Base-by-base conservation (phyloP, 2,797 vertebrate species). In the Todus mexicanus region DNA sequence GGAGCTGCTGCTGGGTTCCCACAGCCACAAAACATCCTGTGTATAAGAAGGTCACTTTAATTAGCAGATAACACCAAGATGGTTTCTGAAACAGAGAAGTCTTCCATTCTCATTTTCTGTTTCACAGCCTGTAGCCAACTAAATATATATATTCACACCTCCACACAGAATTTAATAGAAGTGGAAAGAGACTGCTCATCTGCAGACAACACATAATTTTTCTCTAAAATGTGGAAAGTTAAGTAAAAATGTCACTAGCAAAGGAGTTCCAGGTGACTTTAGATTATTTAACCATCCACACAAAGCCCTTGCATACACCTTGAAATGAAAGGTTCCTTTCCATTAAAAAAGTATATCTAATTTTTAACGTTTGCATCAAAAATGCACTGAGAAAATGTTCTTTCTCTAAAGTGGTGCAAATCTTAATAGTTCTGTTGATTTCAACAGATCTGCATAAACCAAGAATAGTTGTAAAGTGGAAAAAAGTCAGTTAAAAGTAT, bases 71-170 rank as follows among this genome's bases (percentile, higher is more conserved):
- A 81, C 42, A 53, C 27, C 1, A 4, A 64, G 65, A 48, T 64
- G 7, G 57, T 40, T 70, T 76, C 15, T 15, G 48, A 89, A 93
- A 91, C 12, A 7, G 33, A 27, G 7, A 61, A n/a, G 26, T 29
- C 47, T 43, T 87, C 53, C n/a, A 77, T 45, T 66, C 72, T 66
- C 37, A 47, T 88, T 61, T 91, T 80, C 45, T 65, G 15, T 88
- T 90, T 77, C 84, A 84, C 74, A 91, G 53, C 50, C 66, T 85
- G 51, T 85, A 57, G 53, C n/a, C 42, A 54, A 33, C 84, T 81
- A 63, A 93, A 76, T 83, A 84, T 12, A 68, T 18, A 50, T 37
- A 74, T 77, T 90, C 84, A 89, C 87, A 94, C 87, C 78, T 93
- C 51, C 66, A 40, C 25, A 33, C 0, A 38, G 19, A 90, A 77